Conservation (phyloP, 2,888 invertebrate species). For the Coleophora deauratella region DNA sequence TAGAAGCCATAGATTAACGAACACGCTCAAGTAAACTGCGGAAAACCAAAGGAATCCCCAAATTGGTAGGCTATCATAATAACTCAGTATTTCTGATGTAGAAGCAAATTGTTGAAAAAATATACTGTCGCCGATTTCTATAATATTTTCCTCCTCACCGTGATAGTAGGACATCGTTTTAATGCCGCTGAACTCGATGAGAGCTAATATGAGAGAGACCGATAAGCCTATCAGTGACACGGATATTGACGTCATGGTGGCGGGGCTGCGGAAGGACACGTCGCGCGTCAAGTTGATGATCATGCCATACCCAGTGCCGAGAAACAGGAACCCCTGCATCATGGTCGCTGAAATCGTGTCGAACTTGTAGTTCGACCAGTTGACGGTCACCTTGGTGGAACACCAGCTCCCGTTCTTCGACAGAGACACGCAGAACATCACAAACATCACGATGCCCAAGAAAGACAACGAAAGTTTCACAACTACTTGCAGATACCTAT, state of each 20-base stretch:
- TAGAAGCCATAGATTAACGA: conserved; percentile 43
- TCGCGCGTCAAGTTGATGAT: conserved; percentile 43
- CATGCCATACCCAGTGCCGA: conserved; percentile 51
- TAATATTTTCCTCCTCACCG: conserved; percentile 48
- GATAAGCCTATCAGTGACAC: conserved; percentile 35
- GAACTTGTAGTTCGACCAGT: conserved; percentile 28
- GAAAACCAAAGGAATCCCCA: conserved; percentile 55
- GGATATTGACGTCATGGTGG: conserved; percentile 50
- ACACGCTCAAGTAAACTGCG: conserved; percentile 34
- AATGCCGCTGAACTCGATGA: conserved; percentile 47
- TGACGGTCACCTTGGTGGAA: conserved; percentile 27
- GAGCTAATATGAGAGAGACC: conserved; percentile 31
- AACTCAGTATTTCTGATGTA: conserved; percentile 46
- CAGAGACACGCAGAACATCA: conserved; percentile 43
- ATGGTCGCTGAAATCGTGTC: conserved; percentile 26
- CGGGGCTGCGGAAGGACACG: conserved; percentile 51
- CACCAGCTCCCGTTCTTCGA: conserved; percentile 55
- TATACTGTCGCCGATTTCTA: conserved; percentile 37
- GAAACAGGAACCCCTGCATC: conserved; percentile 33
- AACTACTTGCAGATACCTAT: conserved; percentile 34
- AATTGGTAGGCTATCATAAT: conserved; percentile 39
- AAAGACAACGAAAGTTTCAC: conserved; percentile 34
- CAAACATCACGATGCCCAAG: conserved; percentile 29
- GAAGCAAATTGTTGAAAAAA: conserved; percentile 45
- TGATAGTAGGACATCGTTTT: conserved; percentile 58